Evolutionary conservation across 1,140 invertebrate genomes (phyloP), one percentile per base, ranked within the genome.

Genomic region (Brachionus rubens): DNA sequence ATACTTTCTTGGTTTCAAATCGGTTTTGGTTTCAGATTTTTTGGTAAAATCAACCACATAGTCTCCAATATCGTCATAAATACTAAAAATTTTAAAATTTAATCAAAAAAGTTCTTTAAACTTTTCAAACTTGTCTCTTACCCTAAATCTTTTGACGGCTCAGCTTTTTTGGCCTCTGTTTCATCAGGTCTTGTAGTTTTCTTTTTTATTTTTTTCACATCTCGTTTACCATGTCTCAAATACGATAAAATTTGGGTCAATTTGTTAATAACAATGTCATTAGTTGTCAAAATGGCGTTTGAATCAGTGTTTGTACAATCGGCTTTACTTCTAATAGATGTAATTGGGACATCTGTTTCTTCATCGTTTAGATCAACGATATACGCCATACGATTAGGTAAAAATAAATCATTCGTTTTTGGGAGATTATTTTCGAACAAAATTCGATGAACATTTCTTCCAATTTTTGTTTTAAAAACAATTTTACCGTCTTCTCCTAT

Each of bases 201-300:
- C n/a, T 82, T 78, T 78, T 86, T 87, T 6, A 76, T 43, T 65
- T 77, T 78, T 77, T 85, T 84, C 21, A 78, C 80, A 41, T 83
- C 83, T 16, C 82, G 75, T 30, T 82, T 78, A 47, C 83, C 83
- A 77, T 84, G 82, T 41, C 96, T 86, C 10, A 99, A 84, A 80
- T 99, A 98, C 0, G 93, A 94, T 33, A 99, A 86, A 82, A 99
- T 98, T 84, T 99, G 94, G 0, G 94, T 93, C 6, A 99, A 82
- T 84, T 99, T 99, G 82, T 98, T 96, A 65, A 99, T 93, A 0
- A 98, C 93, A 77, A 89, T 95, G 79, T 97, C 94, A 82, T 97
- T 96, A 14, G 93, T 96, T 4, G 91, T 93, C 9, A 94, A 83
- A 0, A 92, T 91, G 0, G 92, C 89, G 28, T 90, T 87, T 79